Evolutionary conservation across 2,888 invertebrate genomes (phyloP), one percentile per base, ranked within the genome.

Genomic region (Oasisia sp.): DNA sequence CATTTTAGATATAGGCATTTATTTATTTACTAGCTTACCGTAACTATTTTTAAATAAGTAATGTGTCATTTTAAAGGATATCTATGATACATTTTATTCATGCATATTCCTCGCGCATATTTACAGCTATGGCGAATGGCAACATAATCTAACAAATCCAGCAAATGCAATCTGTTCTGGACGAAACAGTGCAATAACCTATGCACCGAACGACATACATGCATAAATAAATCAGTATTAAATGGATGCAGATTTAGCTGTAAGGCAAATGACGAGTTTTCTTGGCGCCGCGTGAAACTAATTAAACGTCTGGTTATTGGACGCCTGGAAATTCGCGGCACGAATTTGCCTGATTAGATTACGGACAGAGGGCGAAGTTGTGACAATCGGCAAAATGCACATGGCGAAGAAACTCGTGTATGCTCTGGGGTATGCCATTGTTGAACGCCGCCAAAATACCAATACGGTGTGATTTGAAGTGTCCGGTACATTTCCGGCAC

Each of bases 161-260:
- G 9, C 9, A 50, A 50, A 50, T 50, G 50, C 50, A 50, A 50
- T n/a, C 7, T 74, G 74, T 74, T 74, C 7, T 27, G 19, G 74
- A 27, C 74, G 19, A 74, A 3, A 27, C 74, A 19, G n/a, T 74
- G 74, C 74, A 74, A n/a, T 74, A 19, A 27, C 74, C 27, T 27
- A 27, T 7, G 74, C 27, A 74, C 74, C 74, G 27, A 74, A 74
- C 74, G 74, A 74, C 74, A 27, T 74, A 74, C 27, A 74, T 74
- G 74, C 74, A 74, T 74, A 74, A 74, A 74, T 74, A 74, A 74
- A 74, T 74, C 14, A 74, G 74, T 74, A 74, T 74, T 74, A 74
- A 74, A 74, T 74, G 27, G 74, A 74, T 19, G 74, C 74, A n/a
- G 27, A n/a, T 74, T 74, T 74, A 74, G 74, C 74, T 74, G 27